These are phyloP conservation scores for Probaryconus sp. DNA, from an alignment of 1,140 invertebrate genomes.

Conservation along the genomic window DNA sequence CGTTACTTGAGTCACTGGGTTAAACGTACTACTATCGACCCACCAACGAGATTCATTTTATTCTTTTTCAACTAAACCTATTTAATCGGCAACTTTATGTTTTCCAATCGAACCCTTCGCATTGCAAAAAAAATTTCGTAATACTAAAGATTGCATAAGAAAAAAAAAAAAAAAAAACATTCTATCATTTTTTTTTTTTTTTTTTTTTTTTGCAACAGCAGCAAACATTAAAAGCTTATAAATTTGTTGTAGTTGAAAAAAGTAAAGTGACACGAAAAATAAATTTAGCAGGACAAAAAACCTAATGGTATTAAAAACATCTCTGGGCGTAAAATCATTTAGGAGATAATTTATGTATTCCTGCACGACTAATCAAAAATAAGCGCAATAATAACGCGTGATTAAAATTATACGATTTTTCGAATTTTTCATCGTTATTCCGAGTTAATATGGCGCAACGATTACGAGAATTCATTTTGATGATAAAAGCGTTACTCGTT, in stretches of 20 bases:
- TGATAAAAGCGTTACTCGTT: constrained; percentile 63
- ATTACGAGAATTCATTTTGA: constrained; percentile 62
- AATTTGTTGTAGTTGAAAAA: too few species aligned
- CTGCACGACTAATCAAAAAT: background rate
- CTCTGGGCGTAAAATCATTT: too few species aligned
- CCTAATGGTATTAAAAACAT: too few species aligned
- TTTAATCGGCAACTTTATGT: background rate
- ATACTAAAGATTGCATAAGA: too few species aligned
- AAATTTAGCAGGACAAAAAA: too few species aligned
- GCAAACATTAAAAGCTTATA: too few species aligned
- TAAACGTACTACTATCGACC: constrained; percentile 65
- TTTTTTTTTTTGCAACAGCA: too few species aligned
- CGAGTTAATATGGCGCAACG: constrained; percentile 49
- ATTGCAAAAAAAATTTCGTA: too few species aligned
- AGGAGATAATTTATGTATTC: background rate
- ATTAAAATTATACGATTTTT: constrained; percentile 57
- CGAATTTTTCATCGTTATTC: constrained; percentile 37
- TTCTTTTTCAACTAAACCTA: constrained; percentile 7
- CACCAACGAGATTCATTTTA: constrained; percentile 18
- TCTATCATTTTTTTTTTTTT: too few species aligned
- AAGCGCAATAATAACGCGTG: constrained; percentile 12
- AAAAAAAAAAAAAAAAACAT: too few species aligned
- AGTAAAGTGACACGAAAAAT: too few species aligned
- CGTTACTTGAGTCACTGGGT: constrained; percentile 69
- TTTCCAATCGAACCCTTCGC: too few species aligned